These are phyloP conservation scores for Bubo blakistoni DNA, from an alignment of 2,113 vertebrate species.

Conservation along the genomic window DNA sequence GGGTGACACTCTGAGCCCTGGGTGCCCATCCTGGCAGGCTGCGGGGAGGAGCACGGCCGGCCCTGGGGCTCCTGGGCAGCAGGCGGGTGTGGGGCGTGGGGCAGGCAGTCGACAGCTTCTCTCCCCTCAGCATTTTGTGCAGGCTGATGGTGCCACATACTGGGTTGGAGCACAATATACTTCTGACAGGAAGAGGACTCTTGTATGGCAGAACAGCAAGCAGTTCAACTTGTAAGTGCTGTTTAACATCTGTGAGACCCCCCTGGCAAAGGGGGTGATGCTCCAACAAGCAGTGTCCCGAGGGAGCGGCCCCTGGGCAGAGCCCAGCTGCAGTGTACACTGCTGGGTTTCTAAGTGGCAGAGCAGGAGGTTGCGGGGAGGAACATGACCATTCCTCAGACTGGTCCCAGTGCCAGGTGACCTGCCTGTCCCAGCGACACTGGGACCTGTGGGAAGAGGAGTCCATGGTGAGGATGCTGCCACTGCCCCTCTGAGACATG, in stretches of 20 bases:
- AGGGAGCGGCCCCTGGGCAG: neutral
- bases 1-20: neutral
- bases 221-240: rapidly evolving
- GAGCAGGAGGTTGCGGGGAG: neutral
- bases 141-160: rapidly evolving
- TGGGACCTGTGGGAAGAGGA: neutral
- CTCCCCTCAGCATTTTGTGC: neutral
- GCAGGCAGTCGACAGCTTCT: neutral
- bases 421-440: neutral
- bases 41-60: neutral
- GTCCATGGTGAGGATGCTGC: rapidly evolving
- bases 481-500: neutral
- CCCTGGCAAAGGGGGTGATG: neutral
- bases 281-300: neutral
- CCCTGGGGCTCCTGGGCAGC: neutral
- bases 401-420: neutral
- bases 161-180: rapidly evolving
- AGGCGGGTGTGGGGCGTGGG: neutral
- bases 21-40: too few relatives aligned
- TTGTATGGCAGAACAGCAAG: rapidly evolving
- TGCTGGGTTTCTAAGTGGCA: neutral
- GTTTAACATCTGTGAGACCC: neutral
- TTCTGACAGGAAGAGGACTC: rapidly evolving
- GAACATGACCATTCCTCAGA: neutral
- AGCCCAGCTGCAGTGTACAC: neutral